Conservation (phyloP, 2,888 invertebrate species). For the Formica aserva region DNA sequence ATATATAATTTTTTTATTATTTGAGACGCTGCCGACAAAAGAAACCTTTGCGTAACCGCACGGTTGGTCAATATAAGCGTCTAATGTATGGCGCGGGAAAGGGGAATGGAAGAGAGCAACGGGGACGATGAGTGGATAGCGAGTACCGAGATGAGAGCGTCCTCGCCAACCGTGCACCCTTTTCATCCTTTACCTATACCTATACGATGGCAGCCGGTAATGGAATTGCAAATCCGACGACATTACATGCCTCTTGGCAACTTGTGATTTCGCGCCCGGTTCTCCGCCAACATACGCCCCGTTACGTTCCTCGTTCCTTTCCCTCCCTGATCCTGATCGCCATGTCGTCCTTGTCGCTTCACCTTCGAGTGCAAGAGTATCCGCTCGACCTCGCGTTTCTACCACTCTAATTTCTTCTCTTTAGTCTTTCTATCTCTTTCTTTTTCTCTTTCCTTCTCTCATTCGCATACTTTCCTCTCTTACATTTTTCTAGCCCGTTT, state of each 20-base stretch:
- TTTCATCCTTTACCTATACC: slow-evolving; percentile 76
- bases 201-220: slow-evolving; percentile 79
- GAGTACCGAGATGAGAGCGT: slow-evolving; percentile 40
- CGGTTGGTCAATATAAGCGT: slow-evolving; percentile 30
- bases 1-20: neutral
- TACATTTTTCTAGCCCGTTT: neutral
- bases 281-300: slow-evolving; percentile 69
- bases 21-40: neutral
- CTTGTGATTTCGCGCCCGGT: slow-evolving; percentile 83
- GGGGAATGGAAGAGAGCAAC: neutral
- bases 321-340: neutral
- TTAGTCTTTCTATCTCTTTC: neutral
- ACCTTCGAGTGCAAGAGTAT: slow-evolving; percentile 43
- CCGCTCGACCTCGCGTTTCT: slow-evolving; percentile 41
- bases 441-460: slow-evolving; percentile 42
- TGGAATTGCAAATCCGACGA: slow-evolving; percentile 85
- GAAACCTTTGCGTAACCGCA: neutral
- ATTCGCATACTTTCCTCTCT: slow-evolving; percentile 47
- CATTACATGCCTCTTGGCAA: slow-evolving; percentile 84
- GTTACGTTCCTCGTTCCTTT: slow-evolving; percentile 51
- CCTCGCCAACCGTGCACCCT: slow-evolving; percentile 62
- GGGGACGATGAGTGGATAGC: slow-evolving; percentile 5
- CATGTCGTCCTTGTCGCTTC: slow-evolving; percentile 45
- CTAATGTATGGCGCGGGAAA: slow-evolving; percentile 21
- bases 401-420: slow-evolving; percentile 6